A percentile compares a stretch with the other conserved stretches of the same genome.
phyloP scores from a whole-genome alignment of 2,888 invertebrate genomes.

The Hirtodrosophila trivittata region DNA sequence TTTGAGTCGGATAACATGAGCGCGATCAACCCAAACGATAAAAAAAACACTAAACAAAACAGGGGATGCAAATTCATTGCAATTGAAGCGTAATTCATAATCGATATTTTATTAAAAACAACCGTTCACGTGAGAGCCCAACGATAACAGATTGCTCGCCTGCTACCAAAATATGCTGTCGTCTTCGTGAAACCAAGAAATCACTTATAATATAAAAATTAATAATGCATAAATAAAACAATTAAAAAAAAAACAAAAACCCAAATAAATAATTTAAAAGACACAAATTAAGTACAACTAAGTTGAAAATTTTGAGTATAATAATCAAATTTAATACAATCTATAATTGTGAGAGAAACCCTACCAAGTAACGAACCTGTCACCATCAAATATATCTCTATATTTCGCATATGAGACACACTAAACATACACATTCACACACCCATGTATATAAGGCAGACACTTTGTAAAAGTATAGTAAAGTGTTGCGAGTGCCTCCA shows the following conservation, averaged over 20 bases:
- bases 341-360: conserved; percentile 41
- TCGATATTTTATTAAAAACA: conserved; percentile 71
- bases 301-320: background rate
- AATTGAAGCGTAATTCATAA: conserved; percentile 52
- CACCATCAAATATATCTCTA: conserved; percentile 18
- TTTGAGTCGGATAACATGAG: conserved; percentile 48
- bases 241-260: conserved; percentile 26
- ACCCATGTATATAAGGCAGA: conserved; percentile 21
- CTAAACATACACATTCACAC: conserved; percentile 32
- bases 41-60: conserved; percentile 28
- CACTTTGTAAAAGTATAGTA: conserved; percentile 73
- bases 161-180: conserved; percentile 69
- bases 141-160: conserved; percentile 63
- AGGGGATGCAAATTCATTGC: conserved; percentile 70
- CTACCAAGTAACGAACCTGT: conserved; percentile 25
- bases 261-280: background rate
- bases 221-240: conserved; percentile 4
- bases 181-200: conserved; percentile 36
- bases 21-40: conserved; percentile 36
- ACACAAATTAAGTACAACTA: too few relatives aligned
- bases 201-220: background rate
- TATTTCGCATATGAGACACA: conserved; percentile 21
- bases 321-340: conserved; percentile 73
- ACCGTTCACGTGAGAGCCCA: conserved; percentile 44
- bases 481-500: conserved; percentile 66